Evolutionary conservation across 2,797 vertebrate genomes (phyloP).

Genomic region (Arremon brunneinucha): DNA sequence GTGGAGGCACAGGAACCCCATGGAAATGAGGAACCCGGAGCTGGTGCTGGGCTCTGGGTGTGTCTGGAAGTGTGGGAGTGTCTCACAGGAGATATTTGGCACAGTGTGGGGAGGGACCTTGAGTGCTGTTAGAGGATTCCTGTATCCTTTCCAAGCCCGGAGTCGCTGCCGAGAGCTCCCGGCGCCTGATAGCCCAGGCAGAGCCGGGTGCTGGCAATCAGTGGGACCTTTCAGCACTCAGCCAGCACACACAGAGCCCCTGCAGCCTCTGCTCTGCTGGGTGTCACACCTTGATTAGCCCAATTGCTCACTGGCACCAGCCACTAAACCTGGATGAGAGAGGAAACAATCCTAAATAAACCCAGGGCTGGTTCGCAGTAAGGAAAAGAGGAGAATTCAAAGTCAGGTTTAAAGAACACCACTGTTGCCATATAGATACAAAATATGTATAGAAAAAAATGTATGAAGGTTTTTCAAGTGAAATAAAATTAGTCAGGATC

Average conservation of each 20-base stretch:
- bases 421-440: background rate
- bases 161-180: background rate
- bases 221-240: background rate
- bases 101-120: background rate
- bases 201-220: background rate
- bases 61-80: background rate
- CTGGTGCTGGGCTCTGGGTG: background rate
- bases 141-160: background rate
- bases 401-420: background rate
- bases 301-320: conserved; percentile 9
- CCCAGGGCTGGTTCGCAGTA: accelerated
- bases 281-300: conserved; percentile 9
- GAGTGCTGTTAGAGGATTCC: background rate
- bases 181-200: background rate
- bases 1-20: accelerated
- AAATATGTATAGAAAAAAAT: no score
- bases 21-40: background rate
- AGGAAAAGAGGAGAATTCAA: background rate
- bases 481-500: background rate
- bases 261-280: conserved; percentile 11
- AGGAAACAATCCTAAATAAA: background rate
- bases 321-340: background rate
- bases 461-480: background rate
- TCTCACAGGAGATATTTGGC: background rate
- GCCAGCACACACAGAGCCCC: background rate